Evolutionary conservation across 1,140 invertebrate species (phyloP), one percentile per base, ranked within the genome.

Genomic region (Helicoverpa zea): DNA sequence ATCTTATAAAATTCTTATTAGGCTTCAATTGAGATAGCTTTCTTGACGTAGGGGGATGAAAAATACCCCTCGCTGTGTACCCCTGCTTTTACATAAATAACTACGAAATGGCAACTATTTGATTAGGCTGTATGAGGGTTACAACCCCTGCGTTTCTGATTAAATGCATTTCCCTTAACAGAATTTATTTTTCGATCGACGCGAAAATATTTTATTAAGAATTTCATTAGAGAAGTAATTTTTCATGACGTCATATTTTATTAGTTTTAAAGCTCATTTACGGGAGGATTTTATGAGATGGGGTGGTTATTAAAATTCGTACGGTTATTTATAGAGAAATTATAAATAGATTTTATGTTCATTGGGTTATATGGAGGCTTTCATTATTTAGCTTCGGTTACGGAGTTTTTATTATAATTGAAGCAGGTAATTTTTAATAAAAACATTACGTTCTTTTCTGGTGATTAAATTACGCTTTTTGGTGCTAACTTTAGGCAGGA

Each of bases 1-100:
- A 73, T 58, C 58, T 88, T 90, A 91, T 91, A 88, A 90, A 91
- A 87, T 89, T 91, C 88, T 92, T 91, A 92, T 93, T 93, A 92
- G 88, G 85, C 87, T 84, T 70, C 75, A 66, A 76, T 84, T 23
- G 83, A 87, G 86, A 86, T 83, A 80, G 83, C 86, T 72, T 73
- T 82, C 81, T 83, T 86, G 85, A 84, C 82, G 82, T 49, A 79
- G 80, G 87, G 89, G 83, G 85, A 80, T 43, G 43, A 49, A 58
- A 84, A 86, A 68, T 82, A 73, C 70, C 72, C 80, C 72, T 72
- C 59, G 59, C 56, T 35, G 43, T 76, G 61, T 74, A 54, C 81
- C 68, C 74, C 61, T 80, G 79, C 76, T 77, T 82, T 74, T 85
- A 85, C 85, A 90, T 86, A 86, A 88, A 88, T 84, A 84, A 88